Conservation (phyloP, 1,140 invertebrate species). For the Archivesica marissinica region DNA sequence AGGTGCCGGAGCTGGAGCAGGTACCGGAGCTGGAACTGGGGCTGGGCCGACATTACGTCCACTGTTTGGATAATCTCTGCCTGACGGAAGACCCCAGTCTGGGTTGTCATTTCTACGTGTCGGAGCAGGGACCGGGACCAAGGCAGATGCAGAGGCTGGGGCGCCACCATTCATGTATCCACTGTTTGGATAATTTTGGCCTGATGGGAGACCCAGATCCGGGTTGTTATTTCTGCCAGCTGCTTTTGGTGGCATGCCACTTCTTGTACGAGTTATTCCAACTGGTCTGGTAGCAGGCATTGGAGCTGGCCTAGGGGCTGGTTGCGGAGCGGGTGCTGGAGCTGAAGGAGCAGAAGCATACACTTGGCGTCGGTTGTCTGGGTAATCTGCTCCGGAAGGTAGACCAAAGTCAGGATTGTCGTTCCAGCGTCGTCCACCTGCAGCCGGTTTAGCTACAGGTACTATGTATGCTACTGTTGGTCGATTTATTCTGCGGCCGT, state of each 20-base stretch:
- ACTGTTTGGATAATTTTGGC: constrained; percentile 13
- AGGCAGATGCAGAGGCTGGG: neutral
- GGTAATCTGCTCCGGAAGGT: neutral
- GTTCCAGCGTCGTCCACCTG: constrained; percentile 1
- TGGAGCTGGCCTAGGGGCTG: neutral
- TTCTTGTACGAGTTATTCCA: neutral
- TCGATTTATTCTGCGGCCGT: neutral
- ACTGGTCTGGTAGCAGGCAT: neutral
- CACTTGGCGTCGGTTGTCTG: neutral
- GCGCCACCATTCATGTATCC: no score
- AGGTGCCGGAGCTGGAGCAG: neutral
- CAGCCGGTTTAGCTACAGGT: neutral
- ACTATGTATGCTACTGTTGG: neutral
- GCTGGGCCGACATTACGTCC: neutral
- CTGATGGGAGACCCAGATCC: constrained; percentile 22
- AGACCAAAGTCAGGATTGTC: neutral
- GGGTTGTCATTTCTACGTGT: constrained; percentile 53
- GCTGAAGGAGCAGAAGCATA: neutral
- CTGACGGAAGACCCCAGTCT: constrained; percentile 11
- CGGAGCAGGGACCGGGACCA: neutral
- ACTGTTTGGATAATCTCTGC: constrained; percentile 15
- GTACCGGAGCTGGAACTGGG: neutral
- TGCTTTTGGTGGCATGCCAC: constrained; percentile 9
- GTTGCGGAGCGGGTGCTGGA: neutral
- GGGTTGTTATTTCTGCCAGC: constrained; percentile 8